phyloP scores from a whole-genome alignment of 2,797 vertebrate species.

The Megaceryle alcyon region DNA sequence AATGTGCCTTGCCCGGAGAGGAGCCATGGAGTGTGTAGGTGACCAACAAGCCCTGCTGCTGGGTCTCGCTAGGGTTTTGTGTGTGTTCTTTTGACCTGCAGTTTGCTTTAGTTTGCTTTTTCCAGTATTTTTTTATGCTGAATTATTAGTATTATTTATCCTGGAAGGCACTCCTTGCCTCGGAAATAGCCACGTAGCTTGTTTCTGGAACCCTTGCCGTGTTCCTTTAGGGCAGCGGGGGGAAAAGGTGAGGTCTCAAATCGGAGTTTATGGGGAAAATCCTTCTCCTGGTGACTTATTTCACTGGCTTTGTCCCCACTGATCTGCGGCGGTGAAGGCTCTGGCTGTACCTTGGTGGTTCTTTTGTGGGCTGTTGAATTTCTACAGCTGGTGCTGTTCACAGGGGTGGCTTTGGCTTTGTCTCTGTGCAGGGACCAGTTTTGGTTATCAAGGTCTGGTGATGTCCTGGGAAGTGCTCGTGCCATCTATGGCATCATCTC shows the following conservation, averaged over 20 bases:
- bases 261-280: background rate
- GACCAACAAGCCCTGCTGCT: accelerated
- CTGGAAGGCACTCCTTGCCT: background rate
- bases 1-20: accelerated
- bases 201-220: background rate
- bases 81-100: background rate
- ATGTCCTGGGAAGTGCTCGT: background rate
- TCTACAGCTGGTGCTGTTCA: too few relatives aligned
- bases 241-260: background rate
- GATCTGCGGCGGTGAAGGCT: background rate
- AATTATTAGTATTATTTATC: too few relatives aligned
- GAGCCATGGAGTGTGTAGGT: accelerated
- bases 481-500: background rate
- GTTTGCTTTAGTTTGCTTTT: background rate
- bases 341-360: background rate
- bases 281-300: background rate
- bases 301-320: background rate
- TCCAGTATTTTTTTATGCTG: background rate
- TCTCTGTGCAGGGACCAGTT: too few relatives aligned
- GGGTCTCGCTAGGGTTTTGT: background rate
- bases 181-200: accelerated
- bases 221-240: background rate
- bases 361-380: background rate
- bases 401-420: background rate
- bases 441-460: background rate